Base-by-base conservation (phyloP, 2,888 invertebrate genomes). In the Synergus itoensis region DNA sequence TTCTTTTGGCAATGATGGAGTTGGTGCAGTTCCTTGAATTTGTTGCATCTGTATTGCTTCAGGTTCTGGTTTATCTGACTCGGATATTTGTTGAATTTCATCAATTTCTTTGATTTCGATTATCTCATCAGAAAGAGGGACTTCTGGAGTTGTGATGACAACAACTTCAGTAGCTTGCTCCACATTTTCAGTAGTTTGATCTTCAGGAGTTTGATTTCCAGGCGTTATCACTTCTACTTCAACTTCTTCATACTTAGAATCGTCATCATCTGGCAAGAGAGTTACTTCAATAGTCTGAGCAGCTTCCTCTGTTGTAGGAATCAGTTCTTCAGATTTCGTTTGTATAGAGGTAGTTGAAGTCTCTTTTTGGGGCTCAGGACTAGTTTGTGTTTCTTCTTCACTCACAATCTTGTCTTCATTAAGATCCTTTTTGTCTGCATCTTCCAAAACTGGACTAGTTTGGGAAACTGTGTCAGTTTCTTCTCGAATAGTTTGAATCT, bases 301-400 rank as follows among this genome's bases (percentile, higher is more conserved):
- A 62, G 88, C 88, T 81, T 90, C 89, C 11, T 92, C 92, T 7
- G 82, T 78, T 5, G 90, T 90, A 79, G 88, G 45, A 16, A 88
- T 86, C 36, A 84, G 85, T 89, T 94, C 90, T 87, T 92, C 85
- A 92, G 87, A 14, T 16, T 83, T 88, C 4, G 88, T 89, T 80
- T 89, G 90, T 1, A 84, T 76, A 4, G 79, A 79, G 16, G 77
- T 65, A 14, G 82, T 79, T 12, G 79, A 79, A 69, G 80, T 83
- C 12, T 48, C 53, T 14, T 28, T 76, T 40, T 48, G 28, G 2
- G 73, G 73, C 7, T 81, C 77, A 4, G 90, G 90, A 80, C 88
- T 90, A 0, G 91, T 91, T 82, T 90, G 89, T 21, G 84, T 84
- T 18, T 79, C 80, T 76, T 82, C 82, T 40, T 82, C 81, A 64